These are phyloP conservation scores for Pelobates fuscus DNA, from an alignment of 2,113 vertebrate genomes.

Conservation along the genomic window DNA sequence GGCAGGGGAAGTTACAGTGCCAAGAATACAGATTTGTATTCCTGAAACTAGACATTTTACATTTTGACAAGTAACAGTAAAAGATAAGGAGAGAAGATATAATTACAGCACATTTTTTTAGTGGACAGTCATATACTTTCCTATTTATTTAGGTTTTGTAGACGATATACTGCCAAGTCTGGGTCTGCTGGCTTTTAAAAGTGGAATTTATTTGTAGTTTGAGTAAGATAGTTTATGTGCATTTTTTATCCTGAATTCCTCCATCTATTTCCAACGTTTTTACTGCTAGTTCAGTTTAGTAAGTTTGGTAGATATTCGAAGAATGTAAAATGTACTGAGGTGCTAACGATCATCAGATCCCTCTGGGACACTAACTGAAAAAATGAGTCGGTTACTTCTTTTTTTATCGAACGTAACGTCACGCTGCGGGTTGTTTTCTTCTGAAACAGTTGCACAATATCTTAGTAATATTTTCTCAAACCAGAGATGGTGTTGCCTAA, in stretches of 20 bases:
- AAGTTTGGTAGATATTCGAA: not conserved
- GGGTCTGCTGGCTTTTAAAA: constrained; percentile 9
- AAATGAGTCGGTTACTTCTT: too few species aligned
- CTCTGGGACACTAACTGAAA: not conserved
- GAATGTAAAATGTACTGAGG: not conserved
- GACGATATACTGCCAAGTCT: not conserved
- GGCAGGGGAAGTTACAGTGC: too few species aligned
- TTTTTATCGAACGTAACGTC: not conserved
- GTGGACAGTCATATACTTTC: not conserved
- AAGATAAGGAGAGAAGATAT: not conserved
- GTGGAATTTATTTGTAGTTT: constrained; percentile 12
- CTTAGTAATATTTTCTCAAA: too few species aligned
- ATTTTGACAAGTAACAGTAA: not conserved
- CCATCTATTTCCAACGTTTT: not conserved
- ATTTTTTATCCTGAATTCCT: not conserved
- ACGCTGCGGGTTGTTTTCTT: too few species aligned
- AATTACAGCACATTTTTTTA: not conserved
- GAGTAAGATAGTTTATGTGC: not conserved
- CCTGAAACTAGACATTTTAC: too few species aligned
- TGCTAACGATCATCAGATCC: not conserved
- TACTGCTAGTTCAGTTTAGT: not conserved
- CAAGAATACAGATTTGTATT: too few species aligned
- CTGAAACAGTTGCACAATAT: too few species aligned
- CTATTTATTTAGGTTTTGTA: not conserved
- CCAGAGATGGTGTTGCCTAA: too few species aligned